phyloP scores from a whole-genome alignment of 1,140 invertebrate genomes.

The Saccostrea cuccullata region DNA sequence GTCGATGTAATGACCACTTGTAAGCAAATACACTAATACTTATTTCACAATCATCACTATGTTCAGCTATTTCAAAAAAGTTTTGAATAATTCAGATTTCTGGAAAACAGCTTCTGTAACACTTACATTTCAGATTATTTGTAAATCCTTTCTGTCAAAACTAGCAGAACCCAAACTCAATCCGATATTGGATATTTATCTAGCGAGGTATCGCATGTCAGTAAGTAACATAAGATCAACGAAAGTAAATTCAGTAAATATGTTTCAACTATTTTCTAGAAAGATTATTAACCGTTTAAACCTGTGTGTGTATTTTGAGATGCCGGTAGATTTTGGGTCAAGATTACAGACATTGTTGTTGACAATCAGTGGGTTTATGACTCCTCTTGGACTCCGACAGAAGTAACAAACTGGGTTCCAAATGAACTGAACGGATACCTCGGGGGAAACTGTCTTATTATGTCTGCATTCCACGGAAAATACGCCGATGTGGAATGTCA shows the following conservation, averaged over 20 bases:
- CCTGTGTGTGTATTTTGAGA: background rate
- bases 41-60: no score
- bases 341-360: background rate
- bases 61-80: no score
- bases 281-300: no score
- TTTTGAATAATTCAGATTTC: no score
- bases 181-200: background rate
- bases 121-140: background rate
- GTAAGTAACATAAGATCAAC: background rate
- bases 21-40: no score
- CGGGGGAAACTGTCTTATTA: no score
- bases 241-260: background rate
- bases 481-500: background rate
- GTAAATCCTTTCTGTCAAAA: background rate
- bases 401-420: background rate
- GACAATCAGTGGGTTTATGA: background rate
- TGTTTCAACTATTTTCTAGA: background rate
- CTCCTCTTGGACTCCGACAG: background rate
- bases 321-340: background rate
- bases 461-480: constrained; percentile 8
- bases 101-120: no score
- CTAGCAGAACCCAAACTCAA: background rate
- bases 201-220: background rate
- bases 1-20: no score
- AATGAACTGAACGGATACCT: background rate